These are phyloP conservation scores for Platynereis dumerilii DNA, from an alignment of 2,888 invertebrate genomes.

Conservation along the genomic window DNA sequence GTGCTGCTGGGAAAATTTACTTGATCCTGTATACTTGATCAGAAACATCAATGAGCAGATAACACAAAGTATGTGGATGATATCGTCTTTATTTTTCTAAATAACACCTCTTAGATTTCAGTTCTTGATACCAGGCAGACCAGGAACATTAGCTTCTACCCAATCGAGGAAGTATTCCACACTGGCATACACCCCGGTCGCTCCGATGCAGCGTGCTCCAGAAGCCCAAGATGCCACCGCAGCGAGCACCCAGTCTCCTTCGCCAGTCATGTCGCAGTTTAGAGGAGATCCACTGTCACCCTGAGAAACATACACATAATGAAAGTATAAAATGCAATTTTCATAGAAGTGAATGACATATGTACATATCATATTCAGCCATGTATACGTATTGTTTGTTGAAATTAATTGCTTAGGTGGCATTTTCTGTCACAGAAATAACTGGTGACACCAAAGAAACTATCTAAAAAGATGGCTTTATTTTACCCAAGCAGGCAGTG, in stretches of 20 bases:
- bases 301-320: neutral
- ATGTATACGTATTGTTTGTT: too few species aligned
- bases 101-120: neutral
- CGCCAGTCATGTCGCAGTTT: slow-evolving; percentile 18
- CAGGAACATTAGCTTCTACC: slow-evolving; percentile 12
- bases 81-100: neutral
- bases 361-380: neutral
- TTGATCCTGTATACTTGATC: too few species aligned
- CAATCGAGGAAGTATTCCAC: slow-evolving; percentile 17
- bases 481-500: too few species aligned
- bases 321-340: neutral
- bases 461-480: too few species aligned
- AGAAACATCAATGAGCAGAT: too few species aligned
- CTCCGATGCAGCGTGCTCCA: slow-evolving; percentile 13
- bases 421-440: too few species aligned
- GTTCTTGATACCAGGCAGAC: slow-evolving; percentile 13
- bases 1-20: too few species aligned
- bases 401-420: too few species aligned
- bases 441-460: too few species aligned
- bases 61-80: too few species aligned
- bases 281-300: slow-evolving; percentile 19
- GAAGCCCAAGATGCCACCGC: slow-evolving; percentile 22
- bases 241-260: slow-evolving; percentile 17
- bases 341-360: neutral
- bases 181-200: slow-evolving; percentile 18